Conservation (phyloP, 2,797 vertebrate genomes). For the Caiman crocodilus region DNA sequence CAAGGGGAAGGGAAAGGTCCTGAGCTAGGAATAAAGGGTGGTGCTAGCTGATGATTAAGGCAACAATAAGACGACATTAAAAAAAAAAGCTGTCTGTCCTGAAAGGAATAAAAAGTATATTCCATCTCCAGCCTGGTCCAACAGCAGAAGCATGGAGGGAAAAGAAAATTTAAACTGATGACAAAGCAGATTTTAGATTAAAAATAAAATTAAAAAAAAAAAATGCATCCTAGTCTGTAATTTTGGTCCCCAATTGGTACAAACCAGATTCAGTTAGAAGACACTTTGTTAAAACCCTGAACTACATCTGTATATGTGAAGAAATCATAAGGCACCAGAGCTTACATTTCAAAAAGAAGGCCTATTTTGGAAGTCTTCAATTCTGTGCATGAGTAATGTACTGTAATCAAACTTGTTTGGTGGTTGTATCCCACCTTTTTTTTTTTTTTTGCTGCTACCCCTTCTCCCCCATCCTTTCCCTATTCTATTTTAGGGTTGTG, state of each 20-base stretch:
- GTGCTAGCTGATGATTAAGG: slow-evolving; percentile 13
- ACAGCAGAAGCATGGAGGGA: background rate
- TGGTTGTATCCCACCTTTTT: background rate
- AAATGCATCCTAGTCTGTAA: background rate
- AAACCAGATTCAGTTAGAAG: slow-evolving; percentile 9
- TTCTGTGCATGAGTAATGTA: background rate
- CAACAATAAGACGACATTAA: background rate
- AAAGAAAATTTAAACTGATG: background rate
- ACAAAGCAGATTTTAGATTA: background rate
- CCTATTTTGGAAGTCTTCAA: slow-evolving; percentile 33
- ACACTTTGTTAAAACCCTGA: slow-evolving; percentile 20
- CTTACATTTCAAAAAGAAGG: slow-evolving; percentile 41
- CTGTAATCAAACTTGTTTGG: background rate
- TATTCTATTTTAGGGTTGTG: background rate
- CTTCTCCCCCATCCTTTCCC: background rate
- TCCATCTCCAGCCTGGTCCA: background rate
- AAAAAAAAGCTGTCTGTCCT: too few relatives aligned
- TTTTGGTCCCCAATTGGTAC: slow-evolving; percentile 54
- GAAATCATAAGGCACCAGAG: slow-evolving; percentile 61
- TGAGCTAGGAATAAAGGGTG: background rate
- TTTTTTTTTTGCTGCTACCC: background rate
- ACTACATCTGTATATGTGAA: slow-evolving; percentile 25
- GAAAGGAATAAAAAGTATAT: too few relatives aligned
- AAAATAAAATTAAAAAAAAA: background rate
- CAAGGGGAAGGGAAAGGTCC: slow-evolving; percentile 22